Evolutionary conservation across 2,888 invertebrate species (phyloP), one percentile per base, ranked within the genome.

Genomic region (Oscheius sp.): DNA sequence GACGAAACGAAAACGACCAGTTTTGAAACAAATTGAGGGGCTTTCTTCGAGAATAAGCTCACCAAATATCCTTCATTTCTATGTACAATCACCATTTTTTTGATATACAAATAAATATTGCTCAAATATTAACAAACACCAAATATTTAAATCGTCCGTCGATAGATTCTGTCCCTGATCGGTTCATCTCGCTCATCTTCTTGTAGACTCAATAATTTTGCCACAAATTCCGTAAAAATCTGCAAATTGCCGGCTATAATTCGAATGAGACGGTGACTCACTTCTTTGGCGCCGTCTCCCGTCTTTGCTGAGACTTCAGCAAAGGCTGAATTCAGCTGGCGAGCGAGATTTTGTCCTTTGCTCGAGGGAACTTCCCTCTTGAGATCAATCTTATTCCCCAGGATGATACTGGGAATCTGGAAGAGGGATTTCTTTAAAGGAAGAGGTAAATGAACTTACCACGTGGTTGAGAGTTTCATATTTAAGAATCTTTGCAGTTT

Each of bases 301-400:
- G 7, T 70, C 49, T 70, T 70, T 13, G 70, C 70, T 9, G 70
- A 70, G 7, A 70, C 70, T 61, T 70, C 70, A 21, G 46, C 59
- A 41, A 70, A 70, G 3, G 58, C 29, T 5, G 70, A 45, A 18
- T 59, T 59, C 29, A 70, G n/a, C 46, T 45, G 9, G 25, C 70
- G 45, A 13, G 70, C 58, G 5, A 43, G 9, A 16, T 41, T n/a
- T 21, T 70, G 70, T n/a, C 70, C 70, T 7, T 12, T 35, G 35
- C 46, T 59, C 7, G 46, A 46, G 13, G 58, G 25, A 2, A 70
- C 52, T 70, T 59, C 41, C 12, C 45, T n/a, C 21, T 52, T 29
- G 1, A 70, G 35, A 21, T 70, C 70, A 3, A 25, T 45, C n/a
- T 70, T 70, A 21, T 70, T 70, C 1, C 21, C 70, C 7, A 70